Evolutionary conservation across 2,113 vertebrate species (phyloP).

Genomic region (Nannobrachium achirus): DNA sequence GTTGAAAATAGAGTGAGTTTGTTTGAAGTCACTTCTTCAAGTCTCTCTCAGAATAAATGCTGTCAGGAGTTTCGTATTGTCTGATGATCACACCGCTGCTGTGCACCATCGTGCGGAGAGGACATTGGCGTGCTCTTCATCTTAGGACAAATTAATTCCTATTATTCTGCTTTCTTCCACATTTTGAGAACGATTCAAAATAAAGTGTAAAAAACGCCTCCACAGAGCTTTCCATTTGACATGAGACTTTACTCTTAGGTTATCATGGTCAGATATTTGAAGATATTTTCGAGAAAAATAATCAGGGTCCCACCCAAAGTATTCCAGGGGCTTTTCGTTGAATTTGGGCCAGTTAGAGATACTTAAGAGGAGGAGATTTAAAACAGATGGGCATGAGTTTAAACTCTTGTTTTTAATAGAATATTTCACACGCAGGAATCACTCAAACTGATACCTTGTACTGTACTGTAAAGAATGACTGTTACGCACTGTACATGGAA

Average conservation of each 20-base stretch:
- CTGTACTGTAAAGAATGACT: constrained; percentile 10
- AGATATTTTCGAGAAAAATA: constrained; percentile 29
- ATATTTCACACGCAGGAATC: constrained; percentile 19
- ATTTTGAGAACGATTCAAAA: too few species aligned
- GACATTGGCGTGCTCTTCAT: constrained; percentile 20
- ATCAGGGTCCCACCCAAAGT: constrained; percentile 12
- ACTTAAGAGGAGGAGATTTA: constrained; percentile 43
- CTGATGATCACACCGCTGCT: neutral
- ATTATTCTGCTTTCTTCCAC: constrained; percentile 21
- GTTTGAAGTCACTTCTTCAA: constrained; percentile 23
- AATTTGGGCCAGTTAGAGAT: constrained; percentile 45
- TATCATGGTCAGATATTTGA: constrained; percentile 40
- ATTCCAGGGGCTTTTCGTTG: constrained; percentile 40
- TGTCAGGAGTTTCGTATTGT: constrained; percentile 13
- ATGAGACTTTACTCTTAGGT: constrained; percentile 15
- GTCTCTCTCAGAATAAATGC: constrained; percentile 20
- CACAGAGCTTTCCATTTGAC: constrained; percentile 11
- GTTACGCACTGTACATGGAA: neutral
- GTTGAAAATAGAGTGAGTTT: constrained; percentile 35
- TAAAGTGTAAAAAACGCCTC: constrained; percentile 1
- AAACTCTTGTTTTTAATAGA: constrained; percentile 43
- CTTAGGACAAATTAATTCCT: too few species aligned
- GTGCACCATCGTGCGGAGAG: constrained; percentile 21
- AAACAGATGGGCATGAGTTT: constrained; percentile 43
- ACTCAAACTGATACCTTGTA: constrained; percentile 29